Evolutionary conservation across 2,113 vertebrate genomes (phyloP), one percentile per base, ranked within the genome.

Genomic region (Phylloscopus trochilus): DNA sequence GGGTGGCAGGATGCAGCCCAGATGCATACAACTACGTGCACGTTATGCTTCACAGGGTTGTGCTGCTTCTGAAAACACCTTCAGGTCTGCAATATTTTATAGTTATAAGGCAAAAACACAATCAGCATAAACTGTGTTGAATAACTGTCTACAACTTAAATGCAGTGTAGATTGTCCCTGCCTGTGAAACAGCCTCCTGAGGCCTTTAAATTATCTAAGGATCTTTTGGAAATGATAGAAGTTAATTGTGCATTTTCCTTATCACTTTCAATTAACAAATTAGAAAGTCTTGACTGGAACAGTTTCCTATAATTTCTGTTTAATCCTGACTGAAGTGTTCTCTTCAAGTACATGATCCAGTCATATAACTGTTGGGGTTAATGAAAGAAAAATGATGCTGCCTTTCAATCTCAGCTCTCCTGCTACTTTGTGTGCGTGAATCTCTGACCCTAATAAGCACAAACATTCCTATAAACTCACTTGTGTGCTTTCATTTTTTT

Each of bases 251-350:
- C 35, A 33, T 91, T 87, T 95, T 81, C 35, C 41, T 67, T 88
- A 90, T 86, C 27, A 22, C 43, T 83, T 85, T 90, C 73, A 94
- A 41, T 95, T 91, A 95, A 87, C 59, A 95, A 86, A 86, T 90
- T 81, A 74, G 76, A 85, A 93, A 74, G 31, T 84, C 69, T 84
- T 63, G 43, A 55, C 17, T 67, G 72, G 35, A 91, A 37, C 2
- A 23, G 28, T 72, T 74, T 77, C 46, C 43, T 95, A 33, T 88
- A 46, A 83, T 80, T 86, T 88, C 22, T 74, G 64, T 88, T 69
- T 83, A 85, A 75, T 87, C 52, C 67, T 67, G 39, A 74, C 41
- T 91, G 37, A 75, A 67, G 7, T 26, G 21, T 90, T 94, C 20
- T 77, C 51, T 89, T 91, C 23, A 83, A 80, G 16, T 85, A 73